Evolutionary conservation across 2,797 vertebrate genomes (phyloP).

Genomic region (Monodelphis domestica): DNA sequence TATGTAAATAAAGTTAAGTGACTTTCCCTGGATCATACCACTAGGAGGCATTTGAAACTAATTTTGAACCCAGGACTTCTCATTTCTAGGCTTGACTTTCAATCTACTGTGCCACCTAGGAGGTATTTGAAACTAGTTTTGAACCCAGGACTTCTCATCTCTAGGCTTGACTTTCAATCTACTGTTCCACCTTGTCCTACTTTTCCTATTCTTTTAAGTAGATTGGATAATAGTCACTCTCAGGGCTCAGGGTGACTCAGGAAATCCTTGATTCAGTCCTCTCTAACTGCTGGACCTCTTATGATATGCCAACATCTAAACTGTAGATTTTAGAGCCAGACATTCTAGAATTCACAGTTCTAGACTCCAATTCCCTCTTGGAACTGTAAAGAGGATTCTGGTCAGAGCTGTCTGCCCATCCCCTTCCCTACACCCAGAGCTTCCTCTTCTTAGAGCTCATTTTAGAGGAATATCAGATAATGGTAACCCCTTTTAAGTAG

Average conservation of each 20-base stretch:
- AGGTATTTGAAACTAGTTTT: too few relatives aligned
- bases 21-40: too few relatives aligned
- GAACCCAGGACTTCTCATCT: too few relatives aligned
- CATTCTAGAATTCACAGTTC: background rate
- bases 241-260: background rate
- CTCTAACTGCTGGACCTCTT: background rate
- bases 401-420: background rate
- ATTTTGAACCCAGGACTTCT: too few relatives aligned
- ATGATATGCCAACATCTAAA: background rate
- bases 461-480: background rate
- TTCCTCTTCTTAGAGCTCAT: background rate
- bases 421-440: background rate
- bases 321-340: background rate
- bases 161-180: too few relatives aligned
- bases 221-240: too few relatives aligned
- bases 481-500: background rate
- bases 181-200: too few relatives aligned
- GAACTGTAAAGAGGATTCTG: background rate
- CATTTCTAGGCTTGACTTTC: too few relatives aligned
- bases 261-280: background rate
- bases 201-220: background rate
- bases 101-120: too few relatives aligned
- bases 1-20: too few relatives aligned
- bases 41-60: too few relatives aligned
- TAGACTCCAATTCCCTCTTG: background rate